phyloP scores from a whole-genome alignment of 2,113 vertebrate species.

The Mionectes macconnelli region DNA sequence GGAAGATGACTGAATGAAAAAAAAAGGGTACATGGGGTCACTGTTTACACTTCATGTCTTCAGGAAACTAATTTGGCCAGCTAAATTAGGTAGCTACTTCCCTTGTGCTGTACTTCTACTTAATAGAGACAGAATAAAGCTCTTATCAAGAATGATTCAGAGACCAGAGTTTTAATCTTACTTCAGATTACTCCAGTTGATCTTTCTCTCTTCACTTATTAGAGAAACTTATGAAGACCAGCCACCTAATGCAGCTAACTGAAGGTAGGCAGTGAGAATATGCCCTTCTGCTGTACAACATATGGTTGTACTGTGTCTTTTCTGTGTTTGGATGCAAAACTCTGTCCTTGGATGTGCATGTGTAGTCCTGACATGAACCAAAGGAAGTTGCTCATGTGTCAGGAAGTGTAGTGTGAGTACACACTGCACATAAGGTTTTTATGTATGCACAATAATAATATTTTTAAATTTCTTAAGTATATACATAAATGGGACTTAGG shows the following conservation, averaged over 20 bases:
- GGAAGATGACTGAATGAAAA: neutral
- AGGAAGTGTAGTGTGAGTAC: neutral
- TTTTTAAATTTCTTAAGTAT: neutral
- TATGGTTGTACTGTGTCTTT: accelerated
- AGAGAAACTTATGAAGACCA: neutral
- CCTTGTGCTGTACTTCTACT: neutral
- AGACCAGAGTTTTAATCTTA: neutral
- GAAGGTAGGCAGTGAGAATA: neutral
- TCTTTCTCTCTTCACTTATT: neutral
- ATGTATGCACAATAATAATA: neutral
- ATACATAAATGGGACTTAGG: neutral
- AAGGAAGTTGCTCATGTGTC: neutral
- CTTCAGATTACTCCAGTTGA: neutral
- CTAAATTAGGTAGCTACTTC: neutral
- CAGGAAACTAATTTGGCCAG: neutral
- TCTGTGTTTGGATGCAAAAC: neutral
- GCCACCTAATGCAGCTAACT: neutral
- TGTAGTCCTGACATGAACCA: neutral
- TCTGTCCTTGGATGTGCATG: neutral
- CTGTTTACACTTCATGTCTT: neutral
- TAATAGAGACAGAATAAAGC: neutral
- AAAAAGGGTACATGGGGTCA: neutral
- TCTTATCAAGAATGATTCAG: neutral
- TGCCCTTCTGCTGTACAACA: neutral
- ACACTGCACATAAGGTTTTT: neutral